A percentile compares a stretch with the other conserved stretches of the same genome.
phyloP scores from a whole-genome alignment of 2,888 invertebrate species.

The Morpho deidamia region DNA sequence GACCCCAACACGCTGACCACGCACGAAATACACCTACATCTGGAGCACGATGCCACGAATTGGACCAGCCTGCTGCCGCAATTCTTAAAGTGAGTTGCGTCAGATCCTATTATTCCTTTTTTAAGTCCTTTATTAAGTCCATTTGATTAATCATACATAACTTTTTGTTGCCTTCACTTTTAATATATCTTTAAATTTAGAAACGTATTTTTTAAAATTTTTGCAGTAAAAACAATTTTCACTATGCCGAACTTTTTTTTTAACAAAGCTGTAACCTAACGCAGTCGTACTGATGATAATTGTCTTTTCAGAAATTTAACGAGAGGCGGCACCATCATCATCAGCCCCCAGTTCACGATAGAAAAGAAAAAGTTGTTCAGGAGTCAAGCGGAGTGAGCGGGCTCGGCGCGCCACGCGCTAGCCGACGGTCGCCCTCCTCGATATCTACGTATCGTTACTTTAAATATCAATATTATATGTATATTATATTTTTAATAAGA shows the following conservation, averaged over 20 bases:
- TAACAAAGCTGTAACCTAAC: no score
- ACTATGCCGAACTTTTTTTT: neutral
- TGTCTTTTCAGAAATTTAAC: conserved; percentile 85
- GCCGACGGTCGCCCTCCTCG: conserved; percentile 75
- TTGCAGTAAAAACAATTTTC: neutral
- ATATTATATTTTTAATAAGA: conserved; percentile 77
- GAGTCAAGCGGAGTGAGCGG: conserved; percentile 78
- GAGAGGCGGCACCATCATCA: conserved; percentile 91
- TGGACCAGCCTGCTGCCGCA: conserved; percentile 94
- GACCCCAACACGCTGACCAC: conserved; percentile 93
- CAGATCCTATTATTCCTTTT: neutral
- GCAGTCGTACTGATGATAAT: conserved; percentile 13
- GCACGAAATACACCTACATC: conserved; percentile 92
- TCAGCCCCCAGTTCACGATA: conserved; percentile 92
- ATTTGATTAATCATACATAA: no score
- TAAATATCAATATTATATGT: conserved; percentile 76
- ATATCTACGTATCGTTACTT: conserved; percentile 75
- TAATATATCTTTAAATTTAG: neutral
- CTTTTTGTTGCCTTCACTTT: neutral
- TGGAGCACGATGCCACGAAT: conserved; percentile 91
- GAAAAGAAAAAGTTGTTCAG: conserved; percentile 95
- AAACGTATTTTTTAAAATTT: neutral
- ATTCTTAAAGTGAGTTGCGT: conserved; percentile 89
- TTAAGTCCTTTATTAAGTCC: neutral
- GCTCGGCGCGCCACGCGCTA: conserved; percentile 57